phyloP scores from a whole-genome alignment of 2,888 invertebrate genomes.

The Ophion ellenae region DNA sequence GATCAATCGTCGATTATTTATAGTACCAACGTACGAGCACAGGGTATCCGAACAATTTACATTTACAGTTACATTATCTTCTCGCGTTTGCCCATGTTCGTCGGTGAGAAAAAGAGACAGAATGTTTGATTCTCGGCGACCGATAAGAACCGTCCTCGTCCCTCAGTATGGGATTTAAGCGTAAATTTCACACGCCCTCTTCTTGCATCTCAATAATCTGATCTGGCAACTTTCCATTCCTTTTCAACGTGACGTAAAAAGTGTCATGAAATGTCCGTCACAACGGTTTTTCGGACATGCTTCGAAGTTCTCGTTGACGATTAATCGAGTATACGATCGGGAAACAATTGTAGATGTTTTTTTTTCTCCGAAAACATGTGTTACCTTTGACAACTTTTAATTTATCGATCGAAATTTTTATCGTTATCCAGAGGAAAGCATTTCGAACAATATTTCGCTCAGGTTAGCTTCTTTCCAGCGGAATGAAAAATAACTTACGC shows the following conservation, averaged over 20 bases:
- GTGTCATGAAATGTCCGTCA: background rate
- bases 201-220: conserved; percentile 31
- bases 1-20: conserved; percentile 7
- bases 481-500: background rate
- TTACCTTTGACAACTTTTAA: background rate
- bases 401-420: background rate
- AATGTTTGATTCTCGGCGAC: background rate
- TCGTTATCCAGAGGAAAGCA: background rate
- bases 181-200: conserved; percentile 22
- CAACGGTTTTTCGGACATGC: background rate
- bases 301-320: background rate
- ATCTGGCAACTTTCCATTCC: background rate
- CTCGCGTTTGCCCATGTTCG: conserved; percentile 33
- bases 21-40: conserved; percentile 55
- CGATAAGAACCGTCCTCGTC: conserved; percentile 30
- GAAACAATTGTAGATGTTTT: background rate
- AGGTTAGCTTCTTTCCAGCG: background rate
- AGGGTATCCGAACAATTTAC: conserved; percentile 64
- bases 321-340: background rate
- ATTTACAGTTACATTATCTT: conserved; percentile 56
- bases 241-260: background rate
- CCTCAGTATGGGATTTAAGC: conserved; percentile 27
- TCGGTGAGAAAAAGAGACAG: conserved; percentile 18
- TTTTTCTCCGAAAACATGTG: background rate
- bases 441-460: background rate